Evolutionary conservation across 1,140 invertebrate species (phyloP).

Genomic region (Calephelis virginiensis): DNA sequence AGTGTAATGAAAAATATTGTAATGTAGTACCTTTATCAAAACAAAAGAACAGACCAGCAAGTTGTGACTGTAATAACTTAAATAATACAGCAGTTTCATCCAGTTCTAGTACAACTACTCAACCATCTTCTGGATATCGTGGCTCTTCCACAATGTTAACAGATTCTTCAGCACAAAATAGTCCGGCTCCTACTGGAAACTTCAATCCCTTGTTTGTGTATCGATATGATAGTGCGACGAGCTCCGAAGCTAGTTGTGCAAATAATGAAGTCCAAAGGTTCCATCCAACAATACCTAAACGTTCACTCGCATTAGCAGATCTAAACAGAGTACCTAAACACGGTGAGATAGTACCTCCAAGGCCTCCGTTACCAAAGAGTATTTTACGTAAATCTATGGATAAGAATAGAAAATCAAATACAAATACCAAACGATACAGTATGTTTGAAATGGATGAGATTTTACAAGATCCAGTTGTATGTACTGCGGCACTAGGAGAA

Average conservation of each 20-base stretch:
- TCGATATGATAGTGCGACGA: conserved; percentile 87
- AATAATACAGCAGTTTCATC: conserved; percentile 82
- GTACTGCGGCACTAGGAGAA: conserved; percentile 72
- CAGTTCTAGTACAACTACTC: conserved; percentile 86
- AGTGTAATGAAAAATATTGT: conserved; percentile 83
- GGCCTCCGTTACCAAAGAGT: conserved; percentile 85
- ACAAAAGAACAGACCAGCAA: conserved; percentile 77
- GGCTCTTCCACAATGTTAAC: conserved; percentile 90
- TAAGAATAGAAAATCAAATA: conserved; percentile 77
- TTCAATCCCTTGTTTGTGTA: conserved; percentile 88
- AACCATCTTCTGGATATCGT: conserved; percentile 90
- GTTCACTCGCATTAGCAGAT: conserved; percentile 82
- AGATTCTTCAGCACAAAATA: conserved; percentile 85
- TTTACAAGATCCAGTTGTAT: conserved; percentile 69
- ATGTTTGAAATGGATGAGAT: conserved; percentile 87
- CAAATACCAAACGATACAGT: conserved; percentile 85
- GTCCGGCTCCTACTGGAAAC: conserved; percentile 75
- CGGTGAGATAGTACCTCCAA: conserved; percentile 80
- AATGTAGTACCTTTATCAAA: conserved; percentile 80
- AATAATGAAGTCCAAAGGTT: conserved; percentile 67
- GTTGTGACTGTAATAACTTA: conserved; percentile 82
- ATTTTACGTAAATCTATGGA: conserved; percentile 83
- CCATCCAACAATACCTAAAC: conserved; percentile 80
- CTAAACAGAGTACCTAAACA: conserved; percentile 72
- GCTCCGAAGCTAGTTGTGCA: conserved; percentile 82